Percentiles rank a stretch among this genome's conserved stretches.
Evolutionary conservation across 2,888 invertebrate species (phyloP).

Genomic region (Caenorhabditis drosophilae): DNA sequence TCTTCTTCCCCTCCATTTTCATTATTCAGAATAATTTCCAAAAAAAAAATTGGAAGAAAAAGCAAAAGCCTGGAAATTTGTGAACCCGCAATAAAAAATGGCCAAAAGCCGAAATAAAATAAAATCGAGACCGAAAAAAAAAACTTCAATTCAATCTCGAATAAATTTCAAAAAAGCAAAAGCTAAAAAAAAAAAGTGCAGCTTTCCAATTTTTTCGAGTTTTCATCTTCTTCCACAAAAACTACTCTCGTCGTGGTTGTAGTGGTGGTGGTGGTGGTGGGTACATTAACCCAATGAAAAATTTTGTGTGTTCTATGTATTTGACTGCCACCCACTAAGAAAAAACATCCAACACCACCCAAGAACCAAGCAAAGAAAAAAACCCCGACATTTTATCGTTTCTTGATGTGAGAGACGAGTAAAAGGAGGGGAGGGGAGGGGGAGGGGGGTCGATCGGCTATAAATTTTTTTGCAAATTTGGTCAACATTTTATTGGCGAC

Average conservation of each 20-base stretch:
- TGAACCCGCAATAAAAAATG: too few relatives aligned
- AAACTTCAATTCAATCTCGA: background rate
- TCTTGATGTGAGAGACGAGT: slow-evolving; percentile 29
- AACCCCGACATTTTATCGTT: slow-evolving; percentile 32
- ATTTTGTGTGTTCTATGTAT: background rate
- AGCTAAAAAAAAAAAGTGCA: background rate
- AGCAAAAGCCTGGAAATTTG: too few relatives aligned
- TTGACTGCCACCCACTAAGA: slow-evolving; percentile 6
- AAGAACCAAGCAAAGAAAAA: slow-evolving; percentile 12
- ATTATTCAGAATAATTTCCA: too few relatives aligned
- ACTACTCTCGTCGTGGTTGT: background rate
- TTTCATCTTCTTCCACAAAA: background rate
- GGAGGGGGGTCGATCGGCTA: background rate
- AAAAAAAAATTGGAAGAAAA: too few relatives aligned
- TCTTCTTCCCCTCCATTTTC: too few relatives aligned
- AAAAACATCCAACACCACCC: slow-evolving; percentile 10
- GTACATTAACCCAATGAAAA: slow-evolving; percentile 7
- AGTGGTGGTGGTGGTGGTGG: background rate
- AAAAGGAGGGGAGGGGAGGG: background rate
- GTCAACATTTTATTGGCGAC: too few relatives aligned
- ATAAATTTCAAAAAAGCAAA: background rate
- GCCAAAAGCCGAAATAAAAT: background rate
- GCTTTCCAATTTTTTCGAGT: background rate
- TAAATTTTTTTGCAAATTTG: slow-evolving; percentile 10
- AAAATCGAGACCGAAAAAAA: background rate